These are phyloP conservation scores for Meandrina meandrites DNA, from an alignment of 92 coral and sea anemone species.

Conservation along the genomic window DNA sequence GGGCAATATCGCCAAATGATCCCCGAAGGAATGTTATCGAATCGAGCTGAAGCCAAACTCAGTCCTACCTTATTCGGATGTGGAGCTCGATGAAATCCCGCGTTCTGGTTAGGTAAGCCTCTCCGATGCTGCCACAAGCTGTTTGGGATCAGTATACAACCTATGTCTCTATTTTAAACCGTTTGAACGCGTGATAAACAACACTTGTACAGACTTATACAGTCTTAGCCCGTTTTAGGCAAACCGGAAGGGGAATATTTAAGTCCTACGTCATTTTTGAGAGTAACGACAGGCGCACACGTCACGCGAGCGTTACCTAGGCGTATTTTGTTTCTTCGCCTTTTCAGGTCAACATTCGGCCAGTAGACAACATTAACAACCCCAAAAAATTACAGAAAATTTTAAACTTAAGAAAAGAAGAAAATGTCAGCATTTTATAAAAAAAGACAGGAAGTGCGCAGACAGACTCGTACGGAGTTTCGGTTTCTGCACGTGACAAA, in stretches of 20 bases:
- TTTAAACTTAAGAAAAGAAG: neutral
- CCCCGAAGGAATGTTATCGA: neutral
- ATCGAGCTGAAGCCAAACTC: neutral
- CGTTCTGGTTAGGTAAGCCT: neutral
- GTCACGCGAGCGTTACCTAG: neutral
- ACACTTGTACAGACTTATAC: neutral
- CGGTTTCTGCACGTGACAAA: neutral
- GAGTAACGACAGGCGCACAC: neutral
- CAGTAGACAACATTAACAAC: neutral
- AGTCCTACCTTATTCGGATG: neutral
- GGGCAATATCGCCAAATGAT: neutral
- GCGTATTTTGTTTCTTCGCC: neutral
- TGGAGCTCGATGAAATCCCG: neutral
- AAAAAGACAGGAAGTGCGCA: neutral
- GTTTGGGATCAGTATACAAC: neutral
- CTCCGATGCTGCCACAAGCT: neutral
- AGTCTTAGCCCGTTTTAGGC: conserved; percentile 11
- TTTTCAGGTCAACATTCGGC: neutral
- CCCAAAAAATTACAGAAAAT: neutral
- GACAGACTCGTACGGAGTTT: neutral
- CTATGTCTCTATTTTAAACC: neutral
- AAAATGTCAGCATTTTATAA: neutral
- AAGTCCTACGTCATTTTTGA: neutral
- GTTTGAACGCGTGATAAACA: neutral
- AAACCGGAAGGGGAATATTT: neutral